phyloP scores from a whole-genome alignment of 1,140 invertebrate genomes.

The Ectropis grisescens region DNA sequence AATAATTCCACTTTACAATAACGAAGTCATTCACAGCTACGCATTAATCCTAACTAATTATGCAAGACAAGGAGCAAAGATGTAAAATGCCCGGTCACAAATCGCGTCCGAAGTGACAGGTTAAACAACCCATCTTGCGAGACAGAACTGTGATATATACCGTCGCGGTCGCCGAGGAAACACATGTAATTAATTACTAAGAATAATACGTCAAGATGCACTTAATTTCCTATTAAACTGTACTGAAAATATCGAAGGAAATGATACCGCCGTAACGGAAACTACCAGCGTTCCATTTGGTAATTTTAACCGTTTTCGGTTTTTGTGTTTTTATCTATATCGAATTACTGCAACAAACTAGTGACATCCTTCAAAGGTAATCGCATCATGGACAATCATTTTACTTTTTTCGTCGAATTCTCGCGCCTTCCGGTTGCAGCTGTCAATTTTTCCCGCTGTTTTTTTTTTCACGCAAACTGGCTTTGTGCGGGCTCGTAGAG shows the following conservation, averaged over 20 bases:
- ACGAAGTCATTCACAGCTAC: conserved; percentile 45
- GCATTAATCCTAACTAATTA: conserved; percentile 64
- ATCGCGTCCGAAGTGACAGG: conserved; percentile 54
- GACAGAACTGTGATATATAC: conserved; percentile 57
- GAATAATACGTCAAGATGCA: conserved; percentile 47
- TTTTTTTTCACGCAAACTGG: conserved; percentile 12
- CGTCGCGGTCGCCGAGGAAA: conserved; percentile 33
- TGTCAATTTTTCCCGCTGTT: too few species aligned
- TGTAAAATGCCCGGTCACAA: conserved; percentile 57
- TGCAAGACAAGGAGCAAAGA: conserved; percentile 51
- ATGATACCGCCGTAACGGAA: too few species aligned
- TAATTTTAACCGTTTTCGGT: too few species aligned
- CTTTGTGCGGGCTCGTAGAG: conserved; percentile 4
- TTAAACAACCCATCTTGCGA: conserved; percentile 51
- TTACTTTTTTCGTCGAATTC: too few species aligned
- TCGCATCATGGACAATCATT: too few species aligned
- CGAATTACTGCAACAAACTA: too few species aligned
- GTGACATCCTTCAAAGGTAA: too few species aligned
- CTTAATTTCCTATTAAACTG: conserved; percentile 48
- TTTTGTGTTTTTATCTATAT: too few species aligned
- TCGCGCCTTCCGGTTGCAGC: too few species aligned
- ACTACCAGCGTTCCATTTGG: too few species aligned
- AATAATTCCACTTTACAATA: too few species aligned
- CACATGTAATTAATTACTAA: conserved; percentile 49
- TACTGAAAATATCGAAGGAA: conserved; percentile 23